Conservation (phyloP, 2,888 invertebrate genomes). For the Mythimna vitellina region DNA sequence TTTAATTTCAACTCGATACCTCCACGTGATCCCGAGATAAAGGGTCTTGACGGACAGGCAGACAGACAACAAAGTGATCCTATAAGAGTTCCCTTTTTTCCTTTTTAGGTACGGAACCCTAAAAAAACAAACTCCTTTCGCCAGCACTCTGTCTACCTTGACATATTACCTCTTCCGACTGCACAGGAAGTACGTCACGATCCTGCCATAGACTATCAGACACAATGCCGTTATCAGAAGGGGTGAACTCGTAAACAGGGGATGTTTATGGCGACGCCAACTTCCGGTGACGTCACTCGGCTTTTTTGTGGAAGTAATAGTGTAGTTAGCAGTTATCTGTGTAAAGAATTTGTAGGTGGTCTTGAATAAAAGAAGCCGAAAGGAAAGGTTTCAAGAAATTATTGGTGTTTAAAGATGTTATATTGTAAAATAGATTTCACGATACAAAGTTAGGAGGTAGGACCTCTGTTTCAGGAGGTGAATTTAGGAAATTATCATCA, state of each 20-base stretch:
- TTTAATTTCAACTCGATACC: too few relatives aligned
- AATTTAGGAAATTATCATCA: too few relatives aligned
- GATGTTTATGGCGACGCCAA: slow-evolving; percentile 61
- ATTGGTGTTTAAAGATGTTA: background rate
- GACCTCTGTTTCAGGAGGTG: too few relatives aligned
- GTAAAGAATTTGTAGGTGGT: slow-evolving; percentile 43
- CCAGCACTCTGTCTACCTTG: slow-evolving; percentile 46
- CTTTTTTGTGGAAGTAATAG: slow-evolving; percentile 57
- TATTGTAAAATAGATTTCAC: too few relatives aligned
- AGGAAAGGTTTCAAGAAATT: background rate
- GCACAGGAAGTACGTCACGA: slow-evolving; percentile 60
- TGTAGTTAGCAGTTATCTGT: slow-evolving; percentile 46
- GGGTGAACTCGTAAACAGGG: slow-evolving; percentile 63
- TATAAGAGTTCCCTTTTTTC: too few relatives aligned
- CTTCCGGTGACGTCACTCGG: slow-evolving; percentile 60
- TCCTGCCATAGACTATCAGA: slow-evolving; percentile 58
- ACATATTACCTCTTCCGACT: slow-evolving; percentile 64
- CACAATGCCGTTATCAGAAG: slow-evolving; percentile 63
- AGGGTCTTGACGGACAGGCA: too few relatives aligned
- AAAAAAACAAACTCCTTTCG: slow-evolving; percentile 42
- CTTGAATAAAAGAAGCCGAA: slow-evolving; percentile 24
- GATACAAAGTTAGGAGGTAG: too few relatives aligned
- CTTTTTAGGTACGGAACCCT: too few relatives aligned
- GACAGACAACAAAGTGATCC: too few relatives aligned
- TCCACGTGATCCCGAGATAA: too few relatives aligned